These are phyloP conservation scores for Grammomys surdaster DNA, from an alignment of 2,113 vertebrate genomes.

Conservation along the genomic window DNA sequence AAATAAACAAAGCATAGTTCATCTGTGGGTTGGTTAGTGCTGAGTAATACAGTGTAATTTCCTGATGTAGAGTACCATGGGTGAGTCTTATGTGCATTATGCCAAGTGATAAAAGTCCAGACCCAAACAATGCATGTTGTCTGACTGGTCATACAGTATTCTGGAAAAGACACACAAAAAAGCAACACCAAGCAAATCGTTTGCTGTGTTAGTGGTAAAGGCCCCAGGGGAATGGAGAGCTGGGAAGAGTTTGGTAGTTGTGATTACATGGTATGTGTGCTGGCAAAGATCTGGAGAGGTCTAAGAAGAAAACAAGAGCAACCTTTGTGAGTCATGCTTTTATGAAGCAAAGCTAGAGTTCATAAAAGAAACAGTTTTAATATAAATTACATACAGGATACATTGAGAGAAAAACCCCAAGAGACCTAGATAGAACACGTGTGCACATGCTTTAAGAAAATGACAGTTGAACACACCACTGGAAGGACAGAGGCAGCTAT, in stretches of 20 bases:
- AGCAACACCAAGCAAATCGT: background rate
- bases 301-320: background rate
- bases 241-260: background rate
- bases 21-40: background rate
- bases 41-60: conserved; percentile 10
- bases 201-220: background rate
- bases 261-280: background rate
- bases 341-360: background rate
- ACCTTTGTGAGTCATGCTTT: background rate
- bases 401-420: background rate
- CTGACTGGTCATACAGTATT: background rate
- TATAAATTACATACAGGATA: background rate
- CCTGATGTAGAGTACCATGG: background rate
- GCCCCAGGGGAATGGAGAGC: background rate
- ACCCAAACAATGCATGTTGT: background rate
- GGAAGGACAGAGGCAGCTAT: background rate
- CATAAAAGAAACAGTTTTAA: background rate
- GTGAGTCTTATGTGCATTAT: background rate
- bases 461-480: no score
- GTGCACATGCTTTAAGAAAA: background rate
- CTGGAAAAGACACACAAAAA: background rate
- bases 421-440: background rate
- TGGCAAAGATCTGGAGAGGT: background rate
- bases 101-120: conserved; percentile 15
- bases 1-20: background rate